Conservation (phyloP, 2,888 invertebrate species). For the Drosophila ustulata region DNA sequence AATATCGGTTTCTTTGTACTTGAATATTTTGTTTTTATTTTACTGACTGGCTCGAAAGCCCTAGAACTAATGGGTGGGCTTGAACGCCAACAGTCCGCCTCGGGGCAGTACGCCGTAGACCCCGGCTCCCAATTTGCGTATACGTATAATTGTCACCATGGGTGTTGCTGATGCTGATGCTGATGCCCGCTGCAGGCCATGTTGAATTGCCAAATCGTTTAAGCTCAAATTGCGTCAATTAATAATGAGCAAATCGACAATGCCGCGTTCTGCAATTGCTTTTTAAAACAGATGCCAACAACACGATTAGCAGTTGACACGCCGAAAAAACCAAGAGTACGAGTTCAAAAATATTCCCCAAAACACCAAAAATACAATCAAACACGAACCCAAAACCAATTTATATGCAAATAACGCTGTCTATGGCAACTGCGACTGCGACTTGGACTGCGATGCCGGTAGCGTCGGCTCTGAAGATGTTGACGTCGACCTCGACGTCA, state of each 20-base stretch:
- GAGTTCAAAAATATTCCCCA: constrained; percentile 2
- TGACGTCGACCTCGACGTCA: constrained; percentile 32
- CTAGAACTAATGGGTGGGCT: constrained; percentile 53
- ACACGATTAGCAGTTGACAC: constrained; percentile 66
- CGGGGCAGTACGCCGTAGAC: constrained; percentile 45
- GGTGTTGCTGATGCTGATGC: constrained; percentile 72
- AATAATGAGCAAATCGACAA: constrained; percentile 58
- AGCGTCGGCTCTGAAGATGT: constrained; percentile 35
- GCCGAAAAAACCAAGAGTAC: constrained; percentile 15
- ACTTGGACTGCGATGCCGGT: constrained; percentile 23
- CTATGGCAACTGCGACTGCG: constrained; percentile 33
- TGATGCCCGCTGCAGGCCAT: constrained; percentile 43
- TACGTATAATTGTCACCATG: constrained; percentile 81
- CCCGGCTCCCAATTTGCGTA: constrained; percentile 39
- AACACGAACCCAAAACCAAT: constrained; percentile 74
- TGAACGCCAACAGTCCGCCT: constrained; percentile 51
- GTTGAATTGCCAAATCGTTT: constrained; percentile 71
- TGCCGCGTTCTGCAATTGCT: constrained; percentile 51
- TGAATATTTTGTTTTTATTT: constrained; percentile 11
- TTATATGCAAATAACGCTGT: constrained; percentile 79
- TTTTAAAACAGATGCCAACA: constrained; percentile 69
- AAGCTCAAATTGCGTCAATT: constrained; percentile 74
- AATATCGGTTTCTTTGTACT: neutral
- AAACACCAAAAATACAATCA: constrained; percentile 21
- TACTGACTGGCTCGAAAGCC: constrained; percentile 21